Percentiles rank a stretch among this genome's conserved stretches.
Evolutionary conservation across 2,888 invertebrate species (phyloP).

Genomic region (Tipula lateralis): DNA sequence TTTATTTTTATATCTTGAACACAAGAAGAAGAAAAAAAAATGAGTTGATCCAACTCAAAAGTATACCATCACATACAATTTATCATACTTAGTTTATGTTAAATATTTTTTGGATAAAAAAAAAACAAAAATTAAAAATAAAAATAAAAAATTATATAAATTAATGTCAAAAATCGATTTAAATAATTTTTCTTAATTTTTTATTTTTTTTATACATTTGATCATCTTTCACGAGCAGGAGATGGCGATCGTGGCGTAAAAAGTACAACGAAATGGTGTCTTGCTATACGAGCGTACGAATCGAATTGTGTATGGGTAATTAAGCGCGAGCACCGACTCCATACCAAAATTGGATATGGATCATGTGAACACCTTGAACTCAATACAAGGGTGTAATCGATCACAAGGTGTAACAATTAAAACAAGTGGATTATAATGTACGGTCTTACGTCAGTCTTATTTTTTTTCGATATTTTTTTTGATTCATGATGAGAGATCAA

Average conservation of each 20-base stretch:
- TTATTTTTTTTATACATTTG: slow-evolving; percentile 6
- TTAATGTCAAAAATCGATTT: slow-evolving; percentile 29
- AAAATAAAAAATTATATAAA: neutral
- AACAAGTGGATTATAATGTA: neutral
- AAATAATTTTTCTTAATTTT: slow-evolving; percentile 29
- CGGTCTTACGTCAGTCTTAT: neutral
- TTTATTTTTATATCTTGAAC: neutral
- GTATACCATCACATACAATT: slow-evolving; percentile 25
- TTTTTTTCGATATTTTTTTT: neutral
- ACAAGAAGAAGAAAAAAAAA: neutral
- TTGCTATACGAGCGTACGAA: too few relatives aligned
- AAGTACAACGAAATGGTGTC: neutral
- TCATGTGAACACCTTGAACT: neutral
- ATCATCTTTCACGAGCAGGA: neutral
- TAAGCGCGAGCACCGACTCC: neutral
- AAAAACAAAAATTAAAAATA: too few relatives aligned
- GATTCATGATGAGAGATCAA: slow-evolving; percentile 5
- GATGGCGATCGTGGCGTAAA: neutral
- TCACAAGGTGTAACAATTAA: neutral
- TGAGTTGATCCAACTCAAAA: slow-evolving; percentile 4
- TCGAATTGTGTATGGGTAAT: too few relatives aligned
- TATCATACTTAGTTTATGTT: slow-evolving; percentile 29
- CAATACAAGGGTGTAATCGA: neutral
- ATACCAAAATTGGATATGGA: neutral
- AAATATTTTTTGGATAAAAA: slow-evolving; percentile 25